Conservation (phyloP, 2,888 invertebrate species). For the Holacanthella duospinosa region DNA sequence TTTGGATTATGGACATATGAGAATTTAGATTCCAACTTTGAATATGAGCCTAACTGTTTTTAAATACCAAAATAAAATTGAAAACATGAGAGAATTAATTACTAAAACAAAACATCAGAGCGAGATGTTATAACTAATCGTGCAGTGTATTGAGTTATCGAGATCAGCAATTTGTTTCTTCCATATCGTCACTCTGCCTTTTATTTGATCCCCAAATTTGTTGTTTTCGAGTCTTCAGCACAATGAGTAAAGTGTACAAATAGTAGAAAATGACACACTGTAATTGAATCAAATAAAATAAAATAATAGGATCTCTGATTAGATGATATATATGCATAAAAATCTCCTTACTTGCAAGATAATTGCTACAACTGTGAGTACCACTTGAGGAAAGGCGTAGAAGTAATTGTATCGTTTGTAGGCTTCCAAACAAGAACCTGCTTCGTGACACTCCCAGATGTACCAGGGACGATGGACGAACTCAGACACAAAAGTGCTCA, state of each 20-base stretch:
- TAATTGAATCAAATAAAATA: not conserved
- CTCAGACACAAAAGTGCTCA: not conserved
- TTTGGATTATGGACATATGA: no score
- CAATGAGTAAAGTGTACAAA: not conserved
- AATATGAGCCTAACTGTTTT: no score
- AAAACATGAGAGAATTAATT: no score
- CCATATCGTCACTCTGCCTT: not conserved
- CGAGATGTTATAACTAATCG: no score
- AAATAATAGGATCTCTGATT: not conserved
- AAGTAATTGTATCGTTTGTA: not conserved
- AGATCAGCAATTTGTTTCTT: no score
- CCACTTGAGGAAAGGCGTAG: not conserved
- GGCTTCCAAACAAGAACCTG: not conserved
- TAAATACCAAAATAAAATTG: no score
- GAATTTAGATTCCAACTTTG: no score
- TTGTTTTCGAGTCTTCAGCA: not conserved
- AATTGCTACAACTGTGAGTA: not conserved
- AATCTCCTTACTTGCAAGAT: not conserved
- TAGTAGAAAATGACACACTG: not conserved
- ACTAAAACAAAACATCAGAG: no score
- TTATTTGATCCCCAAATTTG: not conserved
- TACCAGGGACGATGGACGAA: not conserved
- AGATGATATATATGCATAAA: no score
- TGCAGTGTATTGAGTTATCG: no score
- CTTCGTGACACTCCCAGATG: not conserved